Evolutionary conservation across 2,797 vertebrate species (phyloP).

Genomic region (Bryconaethiops microstoma): DNA sequence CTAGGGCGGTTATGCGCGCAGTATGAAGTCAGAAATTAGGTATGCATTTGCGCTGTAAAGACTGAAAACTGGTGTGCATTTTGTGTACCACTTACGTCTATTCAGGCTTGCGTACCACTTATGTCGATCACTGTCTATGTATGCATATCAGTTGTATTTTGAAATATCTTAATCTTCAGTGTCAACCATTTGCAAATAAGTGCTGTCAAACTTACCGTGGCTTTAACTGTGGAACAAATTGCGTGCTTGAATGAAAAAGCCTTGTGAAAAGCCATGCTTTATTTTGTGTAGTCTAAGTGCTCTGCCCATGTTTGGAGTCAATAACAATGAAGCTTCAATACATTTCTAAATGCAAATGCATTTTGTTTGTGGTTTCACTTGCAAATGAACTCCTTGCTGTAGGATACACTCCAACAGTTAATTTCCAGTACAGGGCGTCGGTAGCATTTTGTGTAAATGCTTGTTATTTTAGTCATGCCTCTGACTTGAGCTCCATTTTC

Average conservation of each 20-base stretch:
- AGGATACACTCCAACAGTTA: background rate
- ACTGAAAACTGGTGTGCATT: too few species aligned
- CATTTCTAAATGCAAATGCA: slow-evolving; percentile 37
- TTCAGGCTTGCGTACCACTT: too few species aligned
- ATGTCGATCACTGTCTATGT: too few species aligned
- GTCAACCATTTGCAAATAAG: background rate
- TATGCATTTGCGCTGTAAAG: too few species aligned
- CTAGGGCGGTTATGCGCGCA: too few species aligned
- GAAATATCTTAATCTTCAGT: background rate
- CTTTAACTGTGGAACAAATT: background rate
- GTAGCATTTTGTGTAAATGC: background rate
- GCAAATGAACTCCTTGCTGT: slow-evolving; percentile 1
- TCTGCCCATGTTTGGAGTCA: slow-evolving; percentile 15
- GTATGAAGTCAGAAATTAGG: too few species aligned
- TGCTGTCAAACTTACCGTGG: background rate
- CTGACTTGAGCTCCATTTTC: background rate
- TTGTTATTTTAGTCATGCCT: slow-evolving; percentile 7
- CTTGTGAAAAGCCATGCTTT: slow-evolving; percentile 28
- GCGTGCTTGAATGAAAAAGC: background rate
- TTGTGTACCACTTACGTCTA: too few species aligned
- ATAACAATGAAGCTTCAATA: slow-evolving; percentile 10
- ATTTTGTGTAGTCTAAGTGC: slow-evolving; percentile 26
- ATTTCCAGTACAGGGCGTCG: background rate
- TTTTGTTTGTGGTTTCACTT: background rate
- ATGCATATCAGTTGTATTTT: background rate